Evolutionary conservation across 1,140 invertebrate species (phyloP).

Genomic region (Atta texana): DNA sequence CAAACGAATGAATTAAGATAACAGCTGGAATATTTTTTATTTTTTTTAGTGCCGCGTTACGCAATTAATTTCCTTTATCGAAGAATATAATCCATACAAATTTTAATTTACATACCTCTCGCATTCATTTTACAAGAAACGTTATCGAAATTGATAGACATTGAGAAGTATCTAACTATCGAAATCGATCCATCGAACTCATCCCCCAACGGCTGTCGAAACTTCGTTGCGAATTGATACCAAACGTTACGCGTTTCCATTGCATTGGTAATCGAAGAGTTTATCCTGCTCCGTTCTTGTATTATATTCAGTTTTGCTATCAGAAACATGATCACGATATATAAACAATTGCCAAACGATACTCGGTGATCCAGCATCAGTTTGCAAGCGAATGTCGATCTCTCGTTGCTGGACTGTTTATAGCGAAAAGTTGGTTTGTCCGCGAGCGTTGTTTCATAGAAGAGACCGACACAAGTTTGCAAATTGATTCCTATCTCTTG

Average conservation of each 20-base stretch:
- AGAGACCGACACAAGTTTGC: constrained; percentile 14
- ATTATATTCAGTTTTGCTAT: background rate
- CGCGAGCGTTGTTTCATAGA: constrained; percentile 2
- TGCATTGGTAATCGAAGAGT: background rate
- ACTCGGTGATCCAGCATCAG: background rate
- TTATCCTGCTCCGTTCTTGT: background rate
- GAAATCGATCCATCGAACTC: background rate
- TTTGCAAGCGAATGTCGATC: background rate
- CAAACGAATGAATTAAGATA: background rate
- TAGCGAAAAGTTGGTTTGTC: constrained; percentile 9
- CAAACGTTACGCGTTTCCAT: background rate
- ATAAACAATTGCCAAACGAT: background rate
- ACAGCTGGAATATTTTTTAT: background rate
- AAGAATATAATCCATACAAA: background rate
- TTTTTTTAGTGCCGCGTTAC: background rate
- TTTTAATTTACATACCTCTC: background rate
- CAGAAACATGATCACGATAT: background rate
- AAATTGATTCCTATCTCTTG: background rate
- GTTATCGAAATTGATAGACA: background rate
- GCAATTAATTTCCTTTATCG: background rate
- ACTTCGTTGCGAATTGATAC: constrained; percentile 14
- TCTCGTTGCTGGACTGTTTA: background rate
- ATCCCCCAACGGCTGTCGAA: background rate
- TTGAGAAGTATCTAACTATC: background rate
- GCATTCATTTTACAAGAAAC: background rate